A percentile compares a stretch with the other conserved stretches of the same genome.
Conservation (phyloP, 2,888 invertebrate genomes). For the Cyclophora albipunctata region DNA sequence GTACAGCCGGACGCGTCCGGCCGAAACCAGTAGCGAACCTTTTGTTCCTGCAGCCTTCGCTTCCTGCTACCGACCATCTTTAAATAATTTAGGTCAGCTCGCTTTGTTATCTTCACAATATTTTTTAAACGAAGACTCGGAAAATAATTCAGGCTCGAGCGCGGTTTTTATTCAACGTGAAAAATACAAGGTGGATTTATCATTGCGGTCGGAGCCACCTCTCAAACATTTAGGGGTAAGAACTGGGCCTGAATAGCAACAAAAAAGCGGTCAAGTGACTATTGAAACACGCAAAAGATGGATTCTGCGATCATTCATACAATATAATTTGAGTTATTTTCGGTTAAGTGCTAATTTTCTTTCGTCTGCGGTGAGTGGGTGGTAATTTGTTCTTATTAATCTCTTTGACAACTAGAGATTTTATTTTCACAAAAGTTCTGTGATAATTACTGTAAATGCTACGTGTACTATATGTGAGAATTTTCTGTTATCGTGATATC, state of each 20-base stretch:
- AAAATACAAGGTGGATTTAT: slow-evolving; percentile 7
- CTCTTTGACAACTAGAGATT: too few species aligned
- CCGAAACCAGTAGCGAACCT: slow-evolving; percentile 4
- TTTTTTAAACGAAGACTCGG: slow-evolving; percentile 13
- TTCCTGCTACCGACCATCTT: slow-evolving; percentile 31
- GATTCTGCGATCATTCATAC: too few species aligned
- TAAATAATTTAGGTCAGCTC: slow-evolving; percentile 27
- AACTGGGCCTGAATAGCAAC: neutral
- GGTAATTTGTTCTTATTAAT: too few species aligned
- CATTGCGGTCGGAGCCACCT: slow-evolving; percentile 1
- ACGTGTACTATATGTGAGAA: too few species aligned
- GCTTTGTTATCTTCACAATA: slow-evolving; percentile 19
- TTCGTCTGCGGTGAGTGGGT: too few species aligned
- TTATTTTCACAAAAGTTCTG: too few species aligned
- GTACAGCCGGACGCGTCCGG: slow-evolving; percentile 22
- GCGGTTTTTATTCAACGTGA: slow-evolving; percentile 16
- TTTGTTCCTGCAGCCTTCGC: slow-evolving; percentile 32
- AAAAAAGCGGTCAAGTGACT: too few species aligned
- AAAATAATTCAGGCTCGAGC: slow-evolving; percentile 14
- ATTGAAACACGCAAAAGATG: too few species aligned
- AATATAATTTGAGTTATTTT: too few species aligned
- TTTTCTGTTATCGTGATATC: too few species aligned
- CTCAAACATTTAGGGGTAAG: neutral
- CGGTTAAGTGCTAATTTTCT: too few species aligned
- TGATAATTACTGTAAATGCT: too few species aligned